Percentiles rank a stretch among this genome's conserved stretches.
Evolutionary conservation across 1,140 invertebrate genomes (phyloP).

Genomic region (Drosophila sproati): DNA sequence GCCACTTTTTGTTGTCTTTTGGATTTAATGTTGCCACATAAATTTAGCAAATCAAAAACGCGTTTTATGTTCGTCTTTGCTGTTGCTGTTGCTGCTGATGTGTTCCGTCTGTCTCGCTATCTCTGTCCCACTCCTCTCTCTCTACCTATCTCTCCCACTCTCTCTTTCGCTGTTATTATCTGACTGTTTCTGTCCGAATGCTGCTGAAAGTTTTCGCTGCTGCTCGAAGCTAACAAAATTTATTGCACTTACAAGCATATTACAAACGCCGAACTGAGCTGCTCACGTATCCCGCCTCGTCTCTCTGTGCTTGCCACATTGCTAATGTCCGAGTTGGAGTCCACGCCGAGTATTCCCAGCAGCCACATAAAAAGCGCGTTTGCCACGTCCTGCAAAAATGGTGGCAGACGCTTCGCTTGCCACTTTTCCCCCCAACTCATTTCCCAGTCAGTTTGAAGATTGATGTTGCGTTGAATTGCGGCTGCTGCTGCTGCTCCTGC

Average conservation of each 20-base stretch:
- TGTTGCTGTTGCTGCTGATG: conserved; percentile 26
- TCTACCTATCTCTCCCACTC: not conserved
- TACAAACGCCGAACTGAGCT: conserved; percentile 63
- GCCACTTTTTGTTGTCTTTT: conserved; percentile 13
- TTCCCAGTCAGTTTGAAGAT: conserved; percentile 63
- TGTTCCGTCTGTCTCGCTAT: conserved; percentile 14
- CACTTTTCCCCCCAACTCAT: not conserved
- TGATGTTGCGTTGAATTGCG: conserved; percentile 77
- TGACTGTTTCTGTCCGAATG: conserved; percentile 36
- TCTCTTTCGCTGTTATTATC: not conserved
- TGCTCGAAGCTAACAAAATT: conserved; percentile 65
- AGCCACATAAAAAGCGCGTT: conserved; percentile 79
- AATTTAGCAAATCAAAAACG: conserved; percentile 81
- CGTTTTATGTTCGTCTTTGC: conserved; percentile 66
- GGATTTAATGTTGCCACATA: conserved; percentile 77
- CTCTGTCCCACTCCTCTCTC: not conserved
- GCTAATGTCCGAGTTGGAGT: not conserved
- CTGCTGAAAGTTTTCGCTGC: conserved; percentile 42
- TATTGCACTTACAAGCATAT: conserved; percentile 82
- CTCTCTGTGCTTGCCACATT: conserved; percentile 18
- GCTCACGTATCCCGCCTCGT: conserved; percentile 46
- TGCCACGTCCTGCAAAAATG: conserved; percentile 75
- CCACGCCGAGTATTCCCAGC: conserved; percentile 59
- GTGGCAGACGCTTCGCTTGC: conserved; percentile 63
- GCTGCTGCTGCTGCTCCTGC: conserved; percentile 8